phyloP scores from a whole-genome alignment of 2,888 invertebrate genomes.

The Zaprionus obscuricornis region DNA sequence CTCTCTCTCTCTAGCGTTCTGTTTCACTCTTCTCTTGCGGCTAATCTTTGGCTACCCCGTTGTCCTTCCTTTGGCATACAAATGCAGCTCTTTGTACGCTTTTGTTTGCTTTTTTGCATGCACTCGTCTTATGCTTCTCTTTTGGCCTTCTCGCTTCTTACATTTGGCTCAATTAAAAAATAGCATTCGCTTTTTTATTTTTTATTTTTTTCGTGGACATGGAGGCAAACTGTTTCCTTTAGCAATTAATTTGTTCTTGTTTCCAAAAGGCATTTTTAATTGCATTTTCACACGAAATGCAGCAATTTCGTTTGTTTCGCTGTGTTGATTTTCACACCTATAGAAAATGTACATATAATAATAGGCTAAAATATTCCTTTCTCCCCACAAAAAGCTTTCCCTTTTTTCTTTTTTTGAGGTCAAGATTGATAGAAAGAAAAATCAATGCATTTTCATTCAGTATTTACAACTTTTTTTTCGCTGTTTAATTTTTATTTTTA shows the following conservation, averaged over 20 bases:
- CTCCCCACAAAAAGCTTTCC: no score
- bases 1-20: neutral
- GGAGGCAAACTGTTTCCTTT: slow-evolving; percentile 60
- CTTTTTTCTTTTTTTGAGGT: slow-evolving; percentile 31
- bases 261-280: slow-evolving; percentile 70
- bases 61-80: slow-evolving; percentile 40
- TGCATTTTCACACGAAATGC: slow-evolving; percentile 70
- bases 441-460: no score
- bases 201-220: neutral
- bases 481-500: no score
- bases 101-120: slow-evolving; percentile 47
- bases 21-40: slow-evolving; percentile 9
- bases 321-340: slow-evolving; percentile 64
- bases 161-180: no score
- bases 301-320: slow-evolving; percentile 50
- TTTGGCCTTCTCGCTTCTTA: no score
- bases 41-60: slow-evolving; percentile 46
- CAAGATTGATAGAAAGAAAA: slow-evolving; percentile 21
- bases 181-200: no score
- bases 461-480: no score
- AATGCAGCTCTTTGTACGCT: slow-evolving; percentile 59
- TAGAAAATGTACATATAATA: no score
- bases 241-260: slow-evolving; percentile 69
- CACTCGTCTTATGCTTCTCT: no score
- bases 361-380: slow-evolving; percentile 48